Conservation (phyloP, 1,140 invertebrate genomes). For the Oryctes rhinoceros region DNA sequence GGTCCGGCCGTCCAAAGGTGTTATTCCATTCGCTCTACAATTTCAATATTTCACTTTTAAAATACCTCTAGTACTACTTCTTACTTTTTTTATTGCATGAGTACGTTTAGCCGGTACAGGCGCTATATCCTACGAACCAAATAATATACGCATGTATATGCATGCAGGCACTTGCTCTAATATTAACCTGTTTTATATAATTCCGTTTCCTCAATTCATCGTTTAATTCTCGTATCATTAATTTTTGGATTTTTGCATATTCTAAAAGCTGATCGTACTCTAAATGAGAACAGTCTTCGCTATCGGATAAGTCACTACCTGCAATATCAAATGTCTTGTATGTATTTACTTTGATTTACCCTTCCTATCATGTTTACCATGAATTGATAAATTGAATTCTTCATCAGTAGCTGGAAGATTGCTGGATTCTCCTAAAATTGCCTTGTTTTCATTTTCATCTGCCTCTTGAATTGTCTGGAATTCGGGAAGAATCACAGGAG, state of each 20-base stretch:
- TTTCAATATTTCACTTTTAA: no score
- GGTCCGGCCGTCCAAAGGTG: no score
- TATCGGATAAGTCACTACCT: neutral
- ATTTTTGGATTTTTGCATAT: neutral
- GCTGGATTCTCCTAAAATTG: neutral
- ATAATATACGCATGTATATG: neutral
- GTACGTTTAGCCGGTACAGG: neutral
- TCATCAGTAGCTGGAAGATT: neutral
- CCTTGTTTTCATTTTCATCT: neutral
- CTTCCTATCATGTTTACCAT: neutral
- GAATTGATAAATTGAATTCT: constrained; percentile 18
- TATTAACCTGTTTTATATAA: neutral
- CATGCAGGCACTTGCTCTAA: neutral
- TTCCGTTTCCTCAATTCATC: neutral
- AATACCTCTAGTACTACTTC: no score
- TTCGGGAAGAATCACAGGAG: neutral
- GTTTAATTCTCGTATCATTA: constrained; percentile 8
- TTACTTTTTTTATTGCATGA: no score
- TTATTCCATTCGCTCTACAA: no score
- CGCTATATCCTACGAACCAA: neutral
- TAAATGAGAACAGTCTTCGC: neutral
- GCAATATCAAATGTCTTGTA: neutral
- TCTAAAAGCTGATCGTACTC: neutral
- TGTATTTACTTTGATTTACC: neutral
- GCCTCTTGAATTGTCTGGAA: neutral